phyloP scores from a whole-genome alignment of 2,888 invertebrate species.

The Latrodectus elegans region DNA sequence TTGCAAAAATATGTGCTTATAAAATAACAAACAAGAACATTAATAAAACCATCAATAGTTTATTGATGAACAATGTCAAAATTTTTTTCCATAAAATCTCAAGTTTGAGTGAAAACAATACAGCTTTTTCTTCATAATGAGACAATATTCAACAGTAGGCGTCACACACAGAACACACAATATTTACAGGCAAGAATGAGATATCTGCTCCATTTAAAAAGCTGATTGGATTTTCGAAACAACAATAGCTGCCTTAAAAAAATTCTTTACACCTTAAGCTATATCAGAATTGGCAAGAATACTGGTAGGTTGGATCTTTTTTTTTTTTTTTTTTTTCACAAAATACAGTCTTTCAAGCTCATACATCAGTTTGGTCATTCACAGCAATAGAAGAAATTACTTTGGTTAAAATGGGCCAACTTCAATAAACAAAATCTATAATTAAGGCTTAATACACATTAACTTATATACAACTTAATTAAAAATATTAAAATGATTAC shows the following conservation, averaged over 20 bases:
- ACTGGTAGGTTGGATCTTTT: conserved; percentile 56
- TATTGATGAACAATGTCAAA: conserved; percentile 66
- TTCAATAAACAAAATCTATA: background rate
- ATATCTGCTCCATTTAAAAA: conserved; percentile 53
- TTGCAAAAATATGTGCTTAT: too few relatives aligned
- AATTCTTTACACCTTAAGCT: conserved; percentile 51
- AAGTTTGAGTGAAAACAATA: conserved; percentile 66
- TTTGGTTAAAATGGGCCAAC: conserved; percentile 24
- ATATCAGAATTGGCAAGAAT: conserved; percentile 61
- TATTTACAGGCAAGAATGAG: conserved; percentile 64
- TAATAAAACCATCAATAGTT: conserved; percentile 66
- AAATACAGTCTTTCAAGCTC: conserved; percentile 57
- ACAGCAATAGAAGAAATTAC: conserved; percentile 47
- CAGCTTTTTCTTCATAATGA: conserved; percentile 58
- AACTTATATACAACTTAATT: too few relatives aligned
- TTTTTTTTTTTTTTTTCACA: too few relatives aligned
- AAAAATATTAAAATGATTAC: too few relatives aligned
- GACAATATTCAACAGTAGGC: conserved; percentile 63
- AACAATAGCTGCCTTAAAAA: conserved; percentile 66
- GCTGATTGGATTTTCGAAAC: conserved; percentile 63
- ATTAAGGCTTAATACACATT: too few relatives aligned
- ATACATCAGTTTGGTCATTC: conserved; percentile 54
- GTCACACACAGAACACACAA: conserved; percentile 58
- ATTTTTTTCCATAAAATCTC: conserved; percentile 61
- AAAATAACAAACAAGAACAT: conserved; percentile 18